Evolutionary conservation across 2,113 vertebrate species (phyloP).

Genomic region (Chionodraco myersi): DNA sequence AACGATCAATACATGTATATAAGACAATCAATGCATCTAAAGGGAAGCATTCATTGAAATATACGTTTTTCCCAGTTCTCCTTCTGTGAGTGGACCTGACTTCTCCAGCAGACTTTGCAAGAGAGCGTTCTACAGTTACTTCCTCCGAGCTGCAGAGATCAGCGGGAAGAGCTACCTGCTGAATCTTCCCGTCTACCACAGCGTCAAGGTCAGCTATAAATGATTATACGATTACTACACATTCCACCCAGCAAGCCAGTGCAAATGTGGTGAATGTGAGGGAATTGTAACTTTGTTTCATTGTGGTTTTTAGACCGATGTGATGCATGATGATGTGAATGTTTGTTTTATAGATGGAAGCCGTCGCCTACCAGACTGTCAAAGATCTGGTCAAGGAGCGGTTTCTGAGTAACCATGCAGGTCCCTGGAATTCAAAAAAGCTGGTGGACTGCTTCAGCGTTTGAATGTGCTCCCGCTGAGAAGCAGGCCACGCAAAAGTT

Average conservation of each 20-base stretch:
- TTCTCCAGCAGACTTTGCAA: conserved; percentile 84
- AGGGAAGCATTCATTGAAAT: neutral
- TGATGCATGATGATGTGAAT: neutral
- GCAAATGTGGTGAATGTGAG: neutral
- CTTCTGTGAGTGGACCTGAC: conserved; percentile 73
- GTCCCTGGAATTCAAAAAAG: conserved; percentile 69
- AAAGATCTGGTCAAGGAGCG: conserved; percentile 66
- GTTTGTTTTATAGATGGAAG: conserved; percentile 52
- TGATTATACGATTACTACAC: neutral
- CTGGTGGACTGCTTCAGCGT: conserved; percentile 69
- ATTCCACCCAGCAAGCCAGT: neutral
- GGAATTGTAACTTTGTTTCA: neutral
- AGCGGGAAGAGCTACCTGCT: conserved; percentile 66
- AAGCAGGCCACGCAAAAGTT: neutral
- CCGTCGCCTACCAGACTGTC: conserved; percentile 61
- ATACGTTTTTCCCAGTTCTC: conserved; percentile 73
- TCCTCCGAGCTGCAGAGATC: conserved; percentile 67
- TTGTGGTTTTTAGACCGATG: neutral
- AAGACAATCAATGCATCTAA: neutral
- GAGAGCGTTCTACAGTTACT: conserved; percentile 79
- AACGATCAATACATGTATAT: too few relatives aligned
- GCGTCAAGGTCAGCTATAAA: conserved; percentile 68
- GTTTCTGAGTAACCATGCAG: conserved; percentile 48
- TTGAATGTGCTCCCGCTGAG: conserved; percentile 20
- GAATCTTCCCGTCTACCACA: conserved; percentile 74